Percentiles rank a stretch among this genome's conserved stretches.
phyloP scores from a whole-genome alignment of 1,140 invertebrate species.

The Drosophila azteca region DNA sequence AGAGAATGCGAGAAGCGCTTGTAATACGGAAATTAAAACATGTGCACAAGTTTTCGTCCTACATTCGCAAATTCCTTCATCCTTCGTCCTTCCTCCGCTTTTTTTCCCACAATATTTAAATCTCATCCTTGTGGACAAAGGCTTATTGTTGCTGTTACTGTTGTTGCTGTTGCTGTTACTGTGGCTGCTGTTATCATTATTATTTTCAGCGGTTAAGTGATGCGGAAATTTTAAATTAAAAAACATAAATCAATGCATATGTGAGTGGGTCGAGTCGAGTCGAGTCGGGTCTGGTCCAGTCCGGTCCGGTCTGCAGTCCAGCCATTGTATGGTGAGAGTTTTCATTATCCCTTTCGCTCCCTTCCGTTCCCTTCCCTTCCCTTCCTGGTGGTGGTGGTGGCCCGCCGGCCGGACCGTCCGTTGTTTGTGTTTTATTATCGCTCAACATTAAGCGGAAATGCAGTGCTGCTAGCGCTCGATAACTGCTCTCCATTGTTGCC shows the following conservation, averaged over 20 bases:
- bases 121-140: slow-evolving; percentile 54
- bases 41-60: slow-evolving; percentile 61
- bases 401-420: no score
- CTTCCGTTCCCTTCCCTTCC: neutral
- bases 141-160: slow-evolving; percentile 57
- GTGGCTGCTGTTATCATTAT: slow-evolving; percentile 69
- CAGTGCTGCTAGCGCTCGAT: slow-evolving; percentile 66
- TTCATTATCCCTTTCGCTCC: no score
- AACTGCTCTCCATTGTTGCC: slow-evolving; percentile 44
- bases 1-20: slow-evolving; percentile 20
- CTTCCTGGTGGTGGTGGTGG: slow-evolving; percentile 44
- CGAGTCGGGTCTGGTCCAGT: no score
- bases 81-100: neutral
- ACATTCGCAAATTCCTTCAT: slow-evolving; percentile 35
- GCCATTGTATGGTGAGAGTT: no score
- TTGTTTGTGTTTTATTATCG: slow-evolving; percentile 78
- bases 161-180: slow-evolving; percentile 41
- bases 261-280: slow-evolving; percentile 3
- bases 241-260: slow-evolving; percentile 83
- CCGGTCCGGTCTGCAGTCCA: no score
- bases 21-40: slow-evolving; percentile 81
- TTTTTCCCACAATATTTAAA: slow-evolving; percentile 70
- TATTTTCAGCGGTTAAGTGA: slow-evolving; percentile 83
- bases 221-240: slow-evolving; percentile 84
- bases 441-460: slow-evolving; percentile 78